These are phyloP conservation scores for Sebastes iracundus DNA, from an alignment of 2,797 vertebrate species.

Conservation along the genomic window DNA sequence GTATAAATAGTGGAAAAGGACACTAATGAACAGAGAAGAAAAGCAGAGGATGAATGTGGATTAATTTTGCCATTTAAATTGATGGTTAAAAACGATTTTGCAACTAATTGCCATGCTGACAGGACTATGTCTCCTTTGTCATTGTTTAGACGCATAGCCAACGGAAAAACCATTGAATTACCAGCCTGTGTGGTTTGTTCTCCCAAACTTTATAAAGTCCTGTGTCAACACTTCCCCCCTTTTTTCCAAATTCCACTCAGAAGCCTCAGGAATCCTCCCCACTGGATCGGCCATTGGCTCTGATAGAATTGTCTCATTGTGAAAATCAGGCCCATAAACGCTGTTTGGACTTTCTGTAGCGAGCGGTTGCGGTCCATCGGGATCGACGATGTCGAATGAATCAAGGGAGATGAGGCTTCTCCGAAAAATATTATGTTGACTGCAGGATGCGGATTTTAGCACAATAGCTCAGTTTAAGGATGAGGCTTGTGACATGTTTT, in stretches of 20 bases:
- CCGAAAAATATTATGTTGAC: not conserved
- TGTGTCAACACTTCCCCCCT: constrained; percentile 56
- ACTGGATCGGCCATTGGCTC: constrained; percentile 18
- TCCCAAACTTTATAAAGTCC: constrained; percentile 56
- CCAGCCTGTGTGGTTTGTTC: constrained; percentile 55
- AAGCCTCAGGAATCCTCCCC: constrained; percentile 67
- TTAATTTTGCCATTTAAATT: constrained; percentile 21
- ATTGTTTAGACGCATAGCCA: constrained; percentile 44
- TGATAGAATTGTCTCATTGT: constrained; percentile 41
- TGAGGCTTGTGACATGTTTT: too few species aligned
- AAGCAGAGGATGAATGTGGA: not conserved
- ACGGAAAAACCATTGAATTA: constrained; percentile 43
- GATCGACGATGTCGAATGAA: not conserved
- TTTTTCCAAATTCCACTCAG: constrained; percentile 48
- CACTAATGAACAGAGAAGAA: constrained; percentile 1
- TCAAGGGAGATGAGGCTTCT: not conserved
- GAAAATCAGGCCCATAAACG: constrained; percentile 18
- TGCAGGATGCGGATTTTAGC: not conserved
- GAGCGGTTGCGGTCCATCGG: constrained; percentile 24
- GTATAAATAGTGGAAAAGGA: not conserved
- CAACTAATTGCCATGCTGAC: constrained; percentile 37
- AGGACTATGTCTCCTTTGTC: constrained; percentile 37
- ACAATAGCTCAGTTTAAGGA: not conserved
- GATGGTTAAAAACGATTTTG: constrained; percentile 1
- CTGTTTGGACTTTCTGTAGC: not conserved